Evolutionary conservation across 2,113 vertebrate species (phyloP), one percentile per base, ranked within the genome.

Genomic region (Lasiurus cinereus): DNA sequence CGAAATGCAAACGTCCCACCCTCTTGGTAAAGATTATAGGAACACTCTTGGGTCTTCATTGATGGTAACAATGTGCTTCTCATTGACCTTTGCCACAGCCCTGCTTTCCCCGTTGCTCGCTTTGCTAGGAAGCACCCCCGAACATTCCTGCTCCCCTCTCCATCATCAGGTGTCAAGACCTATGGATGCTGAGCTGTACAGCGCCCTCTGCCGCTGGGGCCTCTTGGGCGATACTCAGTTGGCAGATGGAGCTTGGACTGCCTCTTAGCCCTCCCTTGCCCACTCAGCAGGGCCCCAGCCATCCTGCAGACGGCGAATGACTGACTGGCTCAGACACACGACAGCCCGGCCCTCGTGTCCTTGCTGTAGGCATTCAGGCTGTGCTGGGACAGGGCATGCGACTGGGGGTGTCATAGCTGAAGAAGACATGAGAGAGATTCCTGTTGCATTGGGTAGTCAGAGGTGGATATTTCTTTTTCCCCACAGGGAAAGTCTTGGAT

Each of bases 181-280:
- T 5, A 1, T 0, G 9, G 6, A 1, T 0, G 9, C n/a, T 22
- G 14, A 21, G 18, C 36, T 24, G 0, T 2, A 13, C 14, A 3
- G 39, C 54, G 0, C 48, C 64, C 52, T 12, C 24, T 14, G 31
- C 36, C 21, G 4, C 2, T 6, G 5, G 2, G 66, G 36, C 74
- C 19, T 66, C 3, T 1, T 0, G 19, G 59, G 74, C 54, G 33
- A 2, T 12, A 6, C 21, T 3, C 39, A 9, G 19, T 11, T 18
- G 73, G 46, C 46, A 33, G 5, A 8, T 5, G 50, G 6, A 8
- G 36, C 36, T 46, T 2, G 0, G 24, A 7, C 24, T 21, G 16
- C 43, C 4, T 15, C 2, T 19, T 3, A 9, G 24, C 13, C 33
- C 21, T 79, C 46, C 7, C 74, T 4, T 11, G 27, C 21, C 67